Evolutionary conservation across 1,140 invertebrate species (phyloP), one percentile per base, ranked within the genome.

Genomic region (Dendroctonus ponderosae): DNA sequence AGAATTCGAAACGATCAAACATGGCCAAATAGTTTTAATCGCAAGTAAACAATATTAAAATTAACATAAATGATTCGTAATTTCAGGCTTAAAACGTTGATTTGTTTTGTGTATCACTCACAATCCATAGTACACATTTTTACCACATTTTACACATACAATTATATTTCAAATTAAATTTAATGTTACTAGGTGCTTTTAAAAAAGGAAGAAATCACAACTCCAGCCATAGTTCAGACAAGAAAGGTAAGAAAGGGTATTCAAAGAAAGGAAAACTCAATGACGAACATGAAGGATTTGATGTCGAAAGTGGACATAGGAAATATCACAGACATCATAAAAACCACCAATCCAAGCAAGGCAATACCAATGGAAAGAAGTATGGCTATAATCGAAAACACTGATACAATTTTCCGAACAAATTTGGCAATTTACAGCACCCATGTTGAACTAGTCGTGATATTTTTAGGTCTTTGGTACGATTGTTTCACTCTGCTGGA

Each of bases 171-270:
- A 2, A 51, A 15, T 12, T 12, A 51, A n/a, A 51, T 51, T 39
- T 9, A 54, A 8, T 37, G 7, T 58, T 64, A 49, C 15, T 48
- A 64, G 62, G 62, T 6, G 82, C 85, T 53, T 85, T 88, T 72
- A 87, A 90, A 76, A 91, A 91, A 73, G 89, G 88, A 5, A 85
- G 84, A 0, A 84, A 87, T 54, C 85, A 88, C 72, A 87, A 91
- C 71, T 86, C 86, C 26, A 86, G 83, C 2, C 84, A 87, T 54
- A 86, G 90, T 66, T 84, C 89, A 60, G 85, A 89, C 71, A 84
- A 89, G 69, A 83, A 87, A 60, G 88, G 87, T 11, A 90, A 91
- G 75, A 90, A 91, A 70, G 88, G 87, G 0, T 84, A 89, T 70
- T 82, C 85, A 68, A 84, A 89, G 68, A 90, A 90, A 78, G 87